Base-by-base conservation (phyloP, 2,888 invertebrate species). In the Ormyrus nitidulus region DNA sequence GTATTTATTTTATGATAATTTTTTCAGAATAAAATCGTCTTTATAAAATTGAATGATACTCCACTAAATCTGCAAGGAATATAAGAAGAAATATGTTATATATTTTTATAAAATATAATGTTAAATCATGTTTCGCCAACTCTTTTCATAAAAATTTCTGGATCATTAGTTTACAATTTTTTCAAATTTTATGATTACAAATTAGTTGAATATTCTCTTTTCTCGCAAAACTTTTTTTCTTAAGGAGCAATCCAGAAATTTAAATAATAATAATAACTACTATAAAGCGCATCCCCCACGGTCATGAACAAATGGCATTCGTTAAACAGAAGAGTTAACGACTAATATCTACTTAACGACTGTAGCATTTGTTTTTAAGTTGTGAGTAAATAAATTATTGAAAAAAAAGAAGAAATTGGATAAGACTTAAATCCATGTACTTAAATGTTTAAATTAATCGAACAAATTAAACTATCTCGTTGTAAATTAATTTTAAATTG, bases 401-500 rank as follows among this genome's bases (percentile, higher is more conserved):
- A 82, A 83, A 81, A 83, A 72, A 84, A 83, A 61, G 2, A 62
- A 53, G 9, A 4, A 73, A 73, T 59, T 46, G 1, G n/a, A 19
- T 58, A 34, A 34, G 34, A 34, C 4, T 2, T 34, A 34, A 34
- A 34, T 34, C 4, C 34, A 34, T 56, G 66, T 76, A 61, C 66
- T 71, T 76, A 76, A 72, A 73, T 68, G 53, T 53, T 68, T 58
- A 46, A 82, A 83, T 81, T 83, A 72, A 84, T 82, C 51, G 4
- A 64, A 54, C 7, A 4, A 73, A 73, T 59, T 46, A 4, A 8
- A 48, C 46, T 65, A 65, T 51, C 49, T 5, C 49, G 48, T 65
- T 49, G n/a, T 65, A 7, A 62, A 44, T 61, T 66, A 53, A 53
- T 53, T 9, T 53, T 5, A 51, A 51, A 13, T 13, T n/a, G 4